Base-by-base conservation (phyloP, 2,797 vertebrate genomes). In the Manis crassicaudata region DNA sequence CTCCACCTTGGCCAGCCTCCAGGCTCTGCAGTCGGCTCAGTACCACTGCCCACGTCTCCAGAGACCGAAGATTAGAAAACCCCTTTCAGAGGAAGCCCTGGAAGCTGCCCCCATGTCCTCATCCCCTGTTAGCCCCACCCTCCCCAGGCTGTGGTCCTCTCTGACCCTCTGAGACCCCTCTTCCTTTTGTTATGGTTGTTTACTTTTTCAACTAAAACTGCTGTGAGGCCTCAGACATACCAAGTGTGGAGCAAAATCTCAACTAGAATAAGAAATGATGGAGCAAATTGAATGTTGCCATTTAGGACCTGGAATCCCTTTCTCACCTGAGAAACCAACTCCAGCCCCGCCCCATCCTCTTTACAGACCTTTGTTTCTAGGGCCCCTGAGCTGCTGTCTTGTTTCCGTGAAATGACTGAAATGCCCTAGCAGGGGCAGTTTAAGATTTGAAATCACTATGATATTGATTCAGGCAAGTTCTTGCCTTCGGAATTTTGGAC, bases 401-500 rank as follows among this genome's bases (percentile, higher is more conserved):
- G 2, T 92, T 94, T 92, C 65, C 86, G 25, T 20, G n/a, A 91
- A 81, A 73, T 65, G 72, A 93, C 70, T 84, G 76, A 94, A 96
- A 96, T 83, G 37, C 85, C 77, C 70, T 94, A 37, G 76, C 77
- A 96, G 76, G 56, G 87, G 96, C 87, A 93, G 95, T 83, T 92
- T 50, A 65, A 84, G 72, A 94, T 96, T 87, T 67, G 88, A 94
- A 95, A 94, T 90, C 52, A 91, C 62, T 50, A 29, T 21, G 27
- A 2, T 92, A 65, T 94, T 76, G 50, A 95, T 92, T 96, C 80
- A 79, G 93, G 87, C 63, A 95, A 81, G 70, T 85, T 94, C 76
- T 95, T 79, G 70, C 40, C 52, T 92, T 90, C 76, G 93, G 95
- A 97, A 97, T 97, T 97, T 96, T 82, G 60, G 77, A 83, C 60